Percentiles rank a stretch among this genome's conserved stretches.
phyloP scores from a whole-genome alignment of 2,888 invertebrate species.

The Amblyjoppa fuscipennis region DNA sequence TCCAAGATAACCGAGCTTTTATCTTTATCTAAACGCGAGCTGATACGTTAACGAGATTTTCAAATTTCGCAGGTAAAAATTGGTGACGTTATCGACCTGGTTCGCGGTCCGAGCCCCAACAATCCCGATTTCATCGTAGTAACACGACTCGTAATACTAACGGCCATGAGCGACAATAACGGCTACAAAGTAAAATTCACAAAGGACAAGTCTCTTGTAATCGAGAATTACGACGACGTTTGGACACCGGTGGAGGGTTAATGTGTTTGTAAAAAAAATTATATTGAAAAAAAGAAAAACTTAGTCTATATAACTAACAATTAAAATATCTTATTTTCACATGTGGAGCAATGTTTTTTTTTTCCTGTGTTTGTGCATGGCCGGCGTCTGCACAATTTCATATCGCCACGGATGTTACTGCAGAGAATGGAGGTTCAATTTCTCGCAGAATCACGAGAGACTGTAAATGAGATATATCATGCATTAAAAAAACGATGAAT shows the following conservation, averaged over 20 bases:
- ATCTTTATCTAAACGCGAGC: neutral
- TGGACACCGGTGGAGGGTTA: slow-evolving; percentile 81
- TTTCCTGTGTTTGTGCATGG: neutral
- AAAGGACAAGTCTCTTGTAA: slow-evolving; percentile 89
- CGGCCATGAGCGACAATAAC: slow-evolving; percentile 87
- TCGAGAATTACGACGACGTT: slow-evolving; percentile 90
- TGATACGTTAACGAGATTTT: slow-evolving; percentile 11
- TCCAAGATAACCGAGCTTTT: neutral
- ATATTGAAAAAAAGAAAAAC: slow-evolving; percentile 4
- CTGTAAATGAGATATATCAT: slow-evolving; percentile 68
- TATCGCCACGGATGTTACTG: neutral
- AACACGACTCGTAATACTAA: slow-evolving; percentile 89
- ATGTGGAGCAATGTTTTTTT: neutral
- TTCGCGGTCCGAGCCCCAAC: slow-evolving; percentile 89
- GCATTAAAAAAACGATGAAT: slow-evolving; percentile 38
- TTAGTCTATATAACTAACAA: slow-evolving; percentile 33
- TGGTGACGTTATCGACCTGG: slow-evolving; percentile 93
- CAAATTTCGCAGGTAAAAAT: slow-evolving; percentile 86
- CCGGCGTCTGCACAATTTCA: neutral
- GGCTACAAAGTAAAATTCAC: slow-evolving; percentile 87
- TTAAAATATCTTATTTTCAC: slow-evolving; percentile 23
- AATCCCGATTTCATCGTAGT: slow-evolving; percentile 91
- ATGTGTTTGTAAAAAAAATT: slow-evolving; percentile 40
- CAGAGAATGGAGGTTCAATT: neutral
- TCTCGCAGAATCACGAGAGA: slow-evolving; percentile 69